Conservation (phyloP, 37 sponge, comb jelly and placozoan genomes). For the Eunapius fragilis region DNA sequence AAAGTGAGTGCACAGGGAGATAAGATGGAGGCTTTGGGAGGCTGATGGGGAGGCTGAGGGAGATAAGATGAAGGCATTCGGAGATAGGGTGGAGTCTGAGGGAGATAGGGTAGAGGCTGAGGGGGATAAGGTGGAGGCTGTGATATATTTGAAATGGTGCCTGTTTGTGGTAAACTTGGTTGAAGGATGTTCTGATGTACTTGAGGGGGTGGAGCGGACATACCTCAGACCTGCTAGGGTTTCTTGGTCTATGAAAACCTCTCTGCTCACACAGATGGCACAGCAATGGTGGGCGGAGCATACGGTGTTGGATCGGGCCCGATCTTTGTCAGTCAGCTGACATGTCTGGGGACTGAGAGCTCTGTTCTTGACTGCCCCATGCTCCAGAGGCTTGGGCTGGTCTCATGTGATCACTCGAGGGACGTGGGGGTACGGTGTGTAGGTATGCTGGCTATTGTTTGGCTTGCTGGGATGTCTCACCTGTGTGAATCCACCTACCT, state of each 20-base stretch:
- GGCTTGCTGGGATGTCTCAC: background rate
- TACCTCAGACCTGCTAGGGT: too few species aligned
- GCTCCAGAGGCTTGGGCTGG: background rate
- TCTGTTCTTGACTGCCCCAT: slow-evolving; percentile 22
- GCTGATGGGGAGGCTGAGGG: background rate
- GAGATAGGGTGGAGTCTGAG: too few species aligned
- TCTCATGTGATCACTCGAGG: slow-evolving; percentile 2
- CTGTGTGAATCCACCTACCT: background rate
- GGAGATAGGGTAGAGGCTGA: too few species aligned
- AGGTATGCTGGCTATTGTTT: background rate
- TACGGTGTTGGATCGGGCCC: slow-evolving; percentile 3
- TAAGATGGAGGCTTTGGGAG: background rate
- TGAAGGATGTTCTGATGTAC: too few species aligned
- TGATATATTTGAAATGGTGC: too few species aligned
- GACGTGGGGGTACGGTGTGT: slow-evolving; percentile 4
- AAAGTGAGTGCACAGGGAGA: slow-evolving; percentile 26
- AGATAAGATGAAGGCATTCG: too few species aligned
- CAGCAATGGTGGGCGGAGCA: background rate
- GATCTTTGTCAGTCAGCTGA: slow-evolving; percentile 16
- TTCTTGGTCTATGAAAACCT: background rate
- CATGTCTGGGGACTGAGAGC: slow-evolving; percentile 18
- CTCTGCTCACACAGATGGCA: background rate
- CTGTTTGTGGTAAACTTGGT: too few species aligned
- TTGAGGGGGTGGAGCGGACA: too few species aligned
- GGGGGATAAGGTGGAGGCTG: too few species aligned